Conservation (phyloP, 2,113 vertebrate species). For the Neopipo cinnamomea region DNA sequence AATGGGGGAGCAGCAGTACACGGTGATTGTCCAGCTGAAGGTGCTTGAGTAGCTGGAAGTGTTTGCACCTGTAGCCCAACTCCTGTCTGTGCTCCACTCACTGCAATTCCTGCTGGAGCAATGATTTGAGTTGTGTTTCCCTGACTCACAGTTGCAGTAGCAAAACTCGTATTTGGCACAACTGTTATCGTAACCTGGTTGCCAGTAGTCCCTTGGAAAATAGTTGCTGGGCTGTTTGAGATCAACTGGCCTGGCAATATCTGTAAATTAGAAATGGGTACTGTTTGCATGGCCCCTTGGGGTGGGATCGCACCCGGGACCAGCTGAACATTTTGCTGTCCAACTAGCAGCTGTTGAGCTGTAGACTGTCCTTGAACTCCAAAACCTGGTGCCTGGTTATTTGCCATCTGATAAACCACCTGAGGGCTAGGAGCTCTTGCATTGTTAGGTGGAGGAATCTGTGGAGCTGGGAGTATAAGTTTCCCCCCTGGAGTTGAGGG, state of each 20-base stretch:
- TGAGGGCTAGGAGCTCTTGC: slow-evolving; percentile 88
- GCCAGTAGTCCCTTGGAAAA: slow-evolving; percentile 91
- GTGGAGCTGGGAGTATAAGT: slow-evolving; percentile 96
- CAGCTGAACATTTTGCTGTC: slow-evolving; percentile 91
- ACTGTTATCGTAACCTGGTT: slow-evolving; percentile 98
- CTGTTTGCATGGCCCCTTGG: slow-evolving; percentile 86
- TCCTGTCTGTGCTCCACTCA: slow-evolving; percentile 80
- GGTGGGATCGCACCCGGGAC: slow-evolving; percentile 87
- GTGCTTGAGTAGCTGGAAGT: slow-evolving; percentile 77
- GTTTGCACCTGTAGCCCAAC: slow-evolving; percentile 85
- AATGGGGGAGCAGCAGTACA: slow-evolving; percentile 85
- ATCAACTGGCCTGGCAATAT: slow-evolving; percentile 92
- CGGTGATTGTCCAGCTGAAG: slow-evolving; percentile 80
- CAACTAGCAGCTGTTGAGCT: slow-evolving; percentile 86
- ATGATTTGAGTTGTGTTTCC: slow-evolving; percentile 83
- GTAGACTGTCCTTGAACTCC: slow-evolving; percentile 83
- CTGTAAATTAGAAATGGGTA: slow-evolving; percentile 90
- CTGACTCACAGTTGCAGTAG: slow-evolving; percentile 90
- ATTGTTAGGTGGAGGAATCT: slow-evolving; percentile 92
- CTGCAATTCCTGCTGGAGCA: slow-evolving; percentile 79
- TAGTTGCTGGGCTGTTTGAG: slow-evolving; percentile 89
- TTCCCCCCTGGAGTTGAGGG: slow-evolving; percentile 96
- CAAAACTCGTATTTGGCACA: slow-evolving; percentile 97
- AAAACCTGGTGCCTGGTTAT: slow-evolving; percentile 82
- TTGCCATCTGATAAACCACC: slow-evolving; percentile 94